Evolutionary conservation across 2,888 invertebrate species (phyloP).

Genomic region (Resseliella maxima): DNA sequence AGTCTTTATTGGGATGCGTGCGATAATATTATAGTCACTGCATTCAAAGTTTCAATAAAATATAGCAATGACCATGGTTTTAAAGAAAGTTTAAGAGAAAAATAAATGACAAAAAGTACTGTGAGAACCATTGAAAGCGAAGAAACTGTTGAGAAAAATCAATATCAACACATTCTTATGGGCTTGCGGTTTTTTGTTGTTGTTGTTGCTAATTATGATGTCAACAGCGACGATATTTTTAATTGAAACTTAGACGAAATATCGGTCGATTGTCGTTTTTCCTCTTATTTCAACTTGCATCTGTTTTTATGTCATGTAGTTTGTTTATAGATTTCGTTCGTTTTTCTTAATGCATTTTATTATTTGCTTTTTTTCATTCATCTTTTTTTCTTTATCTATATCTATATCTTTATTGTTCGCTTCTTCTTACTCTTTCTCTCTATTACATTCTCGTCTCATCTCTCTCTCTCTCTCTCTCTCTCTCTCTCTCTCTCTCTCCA

Average conservation of each 20-base stretch:
- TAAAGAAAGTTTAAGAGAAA: neutral
- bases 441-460: neutral
- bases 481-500: neutral
- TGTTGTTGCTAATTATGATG: neutral
- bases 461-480: neutral
- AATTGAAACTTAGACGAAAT: conserved; percentile 4
- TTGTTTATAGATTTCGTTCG: too few relatives aligned
- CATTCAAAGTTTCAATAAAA: neutral
- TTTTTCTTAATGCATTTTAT: too few relatives aligned
- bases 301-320: too few relatives aligned
- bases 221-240: conserved; percentile 24
- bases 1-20: neutral
- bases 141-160: neutral
- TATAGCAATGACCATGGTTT: neutral
- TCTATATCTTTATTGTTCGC: too few relatives aligned
- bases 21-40: neutral
- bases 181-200: too few relatives aligned
- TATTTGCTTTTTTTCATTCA: neutral
- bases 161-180: neutral
- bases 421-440: neutral
- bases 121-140: too few relatives aligned
- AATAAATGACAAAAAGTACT: neutral
- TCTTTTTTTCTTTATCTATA: neutral
- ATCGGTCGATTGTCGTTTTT: neutral
- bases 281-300: neutral